Evolutionary conservation across 1,140 invertebrate genomes (phyloP).

Genomic region (Hypsibius dujardini): DNA sequence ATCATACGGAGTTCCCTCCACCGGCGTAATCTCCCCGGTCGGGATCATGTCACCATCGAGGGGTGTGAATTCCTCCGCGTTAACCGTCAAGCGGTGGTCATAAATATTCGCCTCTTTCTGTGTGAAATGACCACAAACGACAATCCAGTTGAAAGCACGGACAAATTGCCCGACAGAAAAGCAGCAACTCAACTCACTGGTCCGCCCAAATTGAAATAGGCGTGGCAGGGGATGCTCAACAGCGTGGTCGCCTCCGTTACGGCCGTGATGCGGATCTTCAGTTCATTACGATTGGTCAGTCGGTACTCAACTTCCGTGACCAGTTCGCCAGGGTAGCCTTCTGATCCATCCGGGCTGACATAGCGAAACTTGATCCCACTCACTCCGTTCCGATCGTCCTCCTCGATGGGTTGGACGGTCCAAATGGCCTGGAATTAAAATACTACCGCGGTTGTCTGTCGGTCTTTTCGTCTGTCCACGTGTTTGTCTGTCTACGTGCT

Average conservation of each 20-base stretch:
- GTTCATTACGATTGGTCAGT: constrained; percentile 49
- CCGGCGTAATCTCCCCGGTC: constrained; percentile 50
- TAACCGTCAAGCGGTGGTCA: constrained; percentile 52
- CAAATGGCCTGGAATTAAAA: constrained; percentile 30
- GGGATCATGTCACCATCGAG: constrained; percentile 54
- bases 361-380: constrained; percentile 46
- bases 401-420: constrained; percentile 26
- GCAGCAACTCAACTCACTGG: constrained; percentile 37
- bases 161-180: no score
- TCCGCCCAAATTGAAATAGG: constrained; percentile 81
- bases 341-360: constrained; percentile 56
- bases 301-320: constrained; percentile 48
- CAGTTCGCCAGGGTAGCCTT: constrained; percentile 60
- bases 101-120: constrained; percentile 31
- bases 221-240: constrained; percentile 77
- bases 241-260: constrained; percentile 56
- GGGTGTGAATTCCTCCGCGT: constrained; percentile 56
- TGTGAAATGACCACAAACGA: no score
- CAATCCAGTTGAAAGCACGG: no score
- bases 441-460: background rate
- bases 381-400: constrained; percentile 25
- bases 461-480: background rate
- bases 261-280: constrained; percentile 53
- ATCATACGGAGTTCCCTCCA: constrained; percentile 49
- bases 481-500: background rate